phyloP scores from a whole-genome alignment of 1,140 invertebrate species.

The Pseudomyrmex concolor region DNA sequence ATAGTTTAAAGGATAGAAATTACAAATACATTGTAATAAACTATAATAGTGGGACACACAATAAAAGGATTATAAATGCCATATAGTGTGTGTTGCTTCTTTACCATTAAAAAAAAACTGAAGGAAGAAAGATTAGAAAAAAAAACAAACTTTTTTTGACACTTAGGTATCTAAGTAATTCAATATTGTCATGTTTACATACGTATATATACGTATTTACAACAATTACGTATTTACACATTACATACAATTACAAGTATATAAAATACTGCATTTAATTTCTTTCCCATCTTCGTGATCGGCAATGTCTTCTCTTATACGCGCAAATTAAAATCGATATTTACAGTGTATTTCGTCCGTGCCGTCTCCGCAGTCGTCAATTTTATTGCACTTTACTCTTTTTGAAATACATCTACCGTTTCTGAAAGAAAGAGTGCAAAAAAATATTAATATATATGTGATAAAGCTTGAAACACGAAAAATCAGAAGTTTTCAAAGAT shows the following conservation, averaged over 20 bases:
- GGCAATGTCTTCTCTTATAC: conserved; percentile 21
- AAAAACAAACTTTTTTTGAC: no score
- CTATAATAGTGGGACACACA: neutral
- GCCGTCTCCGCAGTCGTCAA: conserved; percentile 89
- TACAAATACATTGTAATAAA: neutral
- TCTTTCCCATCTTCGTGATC: conserved; percentile 5
- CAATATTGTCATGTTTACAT: conserved; percentile 9
- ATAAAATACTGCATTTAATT: conserved; percentile 53
- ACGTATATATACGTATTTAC: conserved; percentile 66
- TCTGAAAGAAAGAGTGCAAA: conserved; percentile 60
- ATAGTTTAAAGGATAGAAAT: neutral
- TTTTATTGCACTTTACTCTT: conserved; percentile 87
- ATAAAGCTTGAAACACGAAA: neutral
- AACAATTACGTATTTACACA: conserved; percentile 67
- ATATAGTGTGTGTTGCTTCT: no score
- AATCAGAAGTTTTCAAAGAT: neutral
- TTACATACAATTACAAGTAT: conserved; percentile 65
- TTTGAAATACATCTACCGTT: conserved; percentile 88
- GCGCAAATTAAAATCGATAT: conserved; percentile 70
- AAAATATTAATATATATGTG: neutral
- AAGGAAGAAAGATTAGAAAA: neutral
- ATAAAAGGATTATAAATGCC: conserved; percentile 5
- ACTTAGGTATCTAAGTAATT: no score
- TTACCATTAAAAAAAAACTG: neutral
- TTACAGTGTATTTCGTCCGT: conserved; percentile 89